Base-by-base conservation (phyloP, 2,113 vertebrate species). In the Etheostoma cragini region DNA sequence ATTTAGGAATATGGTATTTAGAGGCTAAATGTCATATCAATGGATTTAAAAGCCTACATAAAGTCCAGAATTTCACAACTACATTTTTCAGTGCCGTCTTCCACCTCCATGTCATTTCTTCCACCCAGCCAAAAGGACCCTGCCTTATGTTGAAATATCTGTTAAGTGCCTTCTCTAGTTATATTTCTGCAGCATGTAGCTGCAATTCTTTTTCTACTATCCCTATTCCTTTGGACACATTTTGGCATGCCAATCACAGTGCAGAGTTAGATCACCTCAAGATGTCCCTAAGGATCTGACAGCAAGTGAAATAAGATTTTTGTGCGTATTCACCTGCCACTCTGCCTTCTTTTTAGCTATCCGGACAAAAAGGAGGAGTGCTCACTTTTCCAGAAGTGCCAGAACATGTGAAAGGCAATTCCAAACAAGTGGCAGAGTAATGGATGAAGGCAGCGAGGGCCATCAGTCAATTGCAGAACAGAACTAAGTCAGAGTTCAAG, bases 361-460 rank as follows among this genome's bases (percentile, higher is more conserved):
- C 46, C 24, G 15, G 54, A 82, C 62, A 80, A 85, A 79, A 88
- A 54, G 74, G 56, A 81, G 47, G 50, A 78, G 67, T 26, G 81
- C 78, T 84, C 72, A 60, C 85, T 92, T 90, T 88, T 81, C 66
- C 71, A 88, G 47, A 87, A 87, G 82, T 90, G 85, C 81, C 85
- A 82, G 80, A 91, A 76, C 2, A 8, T 86, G 88, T 93, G 92
- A 94, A 93, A 93, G 86, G 91, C 91, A 93, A 92, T 92, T 90
- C 85, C 79, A 86, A 75, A 81, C 53, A 13, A 86, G 86, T 93
- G 93, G 90, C 91, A 92, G 88, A 80, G 88, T 92, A 93, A 90
- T 91, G 82, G 89, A 93, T 87, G 89, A 84, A 87, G 85, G 87
- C 83, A 84, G 90, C 52, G 38, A 76, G 80, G 86, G 78, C 89